Base-by-base conservation (phyloP, 2,888 invertebrate genomes). In the Tyria jacobaeae region DNA sequence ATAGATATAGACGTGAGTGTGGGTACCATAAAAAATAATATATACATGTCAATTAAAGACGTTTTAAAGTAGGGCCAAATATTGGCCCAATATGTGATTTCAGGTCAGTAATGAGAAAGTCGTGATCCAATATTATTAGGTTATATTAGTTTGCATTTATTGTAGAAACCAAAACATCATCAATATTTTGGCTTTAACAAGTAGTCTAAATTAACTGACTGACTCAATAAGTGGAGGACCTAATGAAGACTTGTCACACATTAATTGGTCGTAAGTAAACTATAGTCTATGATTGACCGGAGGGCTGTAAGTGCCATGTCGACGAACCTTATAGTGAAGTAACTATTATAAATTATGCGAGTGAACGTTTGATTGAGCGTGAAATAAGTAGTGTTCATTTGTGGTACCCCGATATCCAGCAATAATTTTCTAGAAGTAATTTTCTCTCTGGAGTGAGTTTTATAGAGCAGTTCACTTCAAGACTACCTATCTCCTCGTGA, bases 201-300 rank as follows among this genome's bases (percentile, higher is more conserved):
- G 59, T 70, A 57, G 51, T 35, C 41, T 66, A 52, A 61, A 64
- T 62, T 60, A 57, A 39, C 24, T 53, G 52, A 47, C 64, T 79
- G 74, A 68, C 75, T 75, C 74, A 75, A 60, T 77, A 70, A 70
- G 70, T 73, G 68, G 60, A 60, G 48, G 62, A 57, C 63, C 62
- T 72, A 73, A 79, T 79, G 65, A 75, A 72, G 60, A 64, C 70
- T 70, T 77, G 79, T 75, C 78, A 79, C 76, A 70, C 75, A 75
- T 73, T 79, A 78, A 79, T 79, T 78, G 69, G 68, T 76, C 70
- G 62, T 53, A 68, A 51, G 67, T 68, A 65, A 68, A 70, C 63
- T 63, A 62, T 51, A 50, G 35, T 52, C 66, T 70, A 73, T 66
- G 69, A 71, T 76, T 71, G 70, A 66, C 67, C 53, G 52, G 49